Evolutionary conservation across 2,113 vertebrate genomes (phyloP).

Genomic region (Lophotis ruficrista): DNA sequence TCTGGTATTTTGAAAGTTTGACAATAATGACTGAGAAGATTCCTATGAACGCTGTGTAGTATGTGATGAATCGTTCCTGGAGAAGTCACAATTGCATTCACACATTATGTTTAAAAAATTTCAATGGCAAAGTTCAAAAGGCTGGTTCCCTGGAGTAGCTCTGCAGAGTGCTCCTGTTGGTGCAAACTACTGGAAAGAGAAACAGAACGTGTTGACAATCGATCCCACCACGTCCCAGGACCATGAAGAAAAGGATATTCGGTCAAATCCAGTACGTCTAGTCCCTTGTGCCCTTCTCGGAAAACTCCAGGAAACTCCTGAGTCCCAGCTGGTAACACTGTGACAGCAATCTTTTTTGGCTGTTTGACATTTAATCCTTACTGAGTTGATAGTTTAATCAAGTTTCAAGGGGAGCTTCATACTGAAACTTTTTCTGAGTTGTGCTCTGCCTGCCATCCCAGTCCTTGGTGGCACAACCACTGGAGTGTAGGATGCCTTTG

Average conservation of each 20-base stretch:
- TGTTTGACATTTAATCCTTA: not conserved
- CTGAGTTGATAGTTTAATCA: not conserved
- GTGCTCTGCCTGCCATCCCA: not conserved
- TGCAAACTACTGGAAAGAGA: not conserved
- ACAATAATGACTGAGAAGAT: not conserved
- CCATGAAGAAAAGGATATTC: not conserved
- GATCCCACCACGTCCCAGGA: not conserved
- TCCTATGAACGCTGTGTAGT: not conserved
- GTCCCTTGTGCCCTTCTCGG: not conserved
- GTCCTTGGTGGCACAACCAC: not conserved
- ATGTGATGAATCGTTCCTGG: not conserved
- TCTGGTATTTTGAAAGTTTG: not conserved
- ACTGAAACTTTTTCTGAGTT: not conserved
- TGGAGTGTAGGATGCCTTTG: not conserved
- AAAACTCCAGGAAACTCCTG: not conserved
- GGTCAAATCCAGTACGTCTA: not conserved
- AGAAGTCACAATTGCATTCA: not conserved
- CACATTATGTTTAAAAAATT: not conserved
- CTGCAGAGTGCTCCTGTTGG: not conserved
- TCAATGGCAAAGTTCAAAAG: not conserved
- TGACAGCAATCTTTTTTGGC: not conserved
- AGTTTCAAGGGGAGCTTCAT: not conserved
- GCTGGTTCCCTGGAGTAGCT: not conserved
- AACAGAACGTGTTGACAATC: not conserved
- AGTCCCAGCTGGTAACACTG: not conserved